Evolutionary conservation across 2,888 invertebrate species (phyloP).

Genomic region (Scaptomyza polygonia): DNA sequence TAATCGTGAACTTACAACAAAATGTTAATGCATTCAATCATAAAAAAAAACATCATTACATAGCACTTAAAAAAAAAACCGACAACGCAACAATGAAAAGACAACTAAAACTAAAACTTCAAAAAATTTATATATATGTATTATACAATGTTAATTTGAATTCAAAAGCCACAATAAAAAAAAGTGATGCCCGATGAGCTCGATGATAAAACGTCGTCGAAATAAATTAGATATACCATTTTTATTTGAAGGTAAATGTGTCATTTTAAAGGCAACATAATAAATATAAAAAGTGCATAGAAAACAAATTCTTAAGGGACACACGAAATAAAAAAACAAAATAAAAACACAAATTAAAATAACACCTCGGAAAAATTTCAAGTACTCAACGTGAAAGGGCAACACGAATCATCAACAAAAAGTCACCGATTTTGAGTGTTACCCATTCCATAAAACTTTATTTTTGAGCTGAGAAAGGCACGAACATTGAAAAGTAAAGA

Average conservation of each 20-base stretch:
- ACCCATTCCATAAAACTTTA: not conserved
- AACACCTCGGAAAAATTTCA: slow-evolving; percentile 61
- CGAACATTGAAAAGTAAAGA: not conserved
- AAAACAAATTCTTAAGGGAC: slow-evolving; percentile 59
- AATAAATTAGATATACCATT: slow-evolving; percentile 82
- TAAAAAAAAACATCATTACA: slow-evolving; percentile 76
- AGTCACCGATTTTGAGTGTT: slow-evolving; percentile 12
- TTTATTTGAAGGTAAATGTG: slow-evolving; percentile 77
- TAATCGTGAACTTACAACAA: slow-evolving; percentile 33
- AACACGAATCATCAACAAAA: slow-evolving; percentile 32
- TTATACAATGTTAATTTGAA: slow-evolving; percentile 66
- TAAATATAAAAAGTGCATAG: slow-evolving; percentile 78
- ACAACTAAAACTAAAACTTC: slow-evolving; percentile 53
- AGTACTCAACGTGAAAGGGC: slow-evolving; percentile 56
- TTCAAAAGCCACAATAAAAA: slow-evolving; percentile 58
- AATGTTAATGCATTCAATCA: slow-evolving; percentile 55
- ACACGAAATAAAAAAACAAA: slow-evolving; percentile 1
- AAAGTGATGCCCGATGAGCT: slow-evolving; percentile 72
- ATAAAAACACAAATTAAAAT: slow-evolving; percentile 67
- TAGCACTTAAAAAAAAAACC: slow-evolving; percentile 57
- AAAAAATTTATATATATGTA: slow-evolving; percentile 34
- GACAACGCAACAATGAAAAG: slow-evolving; percentile 48
- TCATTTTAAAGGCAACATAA: slow-evolving; percentile 76
- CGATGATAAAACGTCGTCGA: slow-evolving; percentile 73
- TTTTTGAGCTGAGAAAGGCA: too few species aligned